phyloP scores from a whole-genome alignment of 2,888 invertebrate genomes.

The Eupithecia centaureata region DNA sequence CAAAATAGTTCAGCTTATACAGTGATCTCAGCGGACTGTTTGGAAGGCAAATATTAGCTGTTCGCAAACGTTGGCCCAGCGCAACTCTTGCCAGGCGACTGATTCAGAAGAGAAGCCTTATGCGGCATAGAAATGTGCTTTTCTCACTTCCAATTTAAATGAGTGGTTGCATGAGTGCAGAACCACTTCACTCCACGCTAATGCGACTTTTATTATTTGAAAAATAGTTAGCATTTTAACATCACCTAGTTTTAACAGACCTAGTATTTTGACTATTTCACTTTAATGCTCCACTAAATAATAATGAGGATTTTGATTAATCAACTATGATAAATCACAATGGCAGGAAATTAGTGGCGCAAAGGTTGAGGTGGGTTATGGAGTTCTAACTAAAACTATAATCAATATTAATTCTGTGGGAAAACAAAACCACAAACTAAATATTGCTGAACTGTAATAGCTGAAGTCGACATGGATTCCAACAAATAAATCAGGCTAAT shows the following conservation, averaged over 20 bases:
- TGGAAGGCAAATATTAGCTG: constrained; percentile 36
- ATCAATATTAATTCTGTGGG: neutral
- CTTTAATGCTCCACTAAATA: neutral
- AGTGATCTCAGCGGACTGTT: constrained; percentile 26
- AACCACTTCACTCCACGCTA: neutral
- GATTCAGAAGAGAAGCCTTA: constrained; percentile 12
- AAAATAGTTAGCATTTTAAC: too few species aligned
- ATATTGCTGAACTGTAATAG: neutral
- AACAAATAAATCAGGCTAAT: neutral
- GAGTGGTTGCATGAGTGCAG: constrained; percentile 15
- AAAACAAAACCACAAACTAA: neutral
- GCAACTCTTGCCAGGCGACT: constrained; percentile 27
- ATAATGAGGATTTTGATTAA: neutral
- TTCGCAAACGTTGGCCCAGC: constrained; percentile 29
- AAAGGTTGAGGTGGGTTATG: neutral
- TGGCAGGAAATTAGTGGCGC: constrained; percentile 9
- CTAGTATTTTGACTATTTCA: too few species aligned
- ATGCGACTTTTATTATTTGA: neutral
- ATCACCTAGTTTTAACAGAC: too few species aligned
- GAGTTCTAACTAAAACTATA: neutral
- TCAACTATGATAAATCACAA: constrained; percentile 7
- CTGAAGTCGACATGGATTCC: neutral
- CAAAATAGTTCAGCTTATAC: constrained; percentile 11
- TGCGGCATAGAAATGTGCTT: constrained; percentile 15
- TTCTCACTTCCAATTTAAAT: constrained; percentile 26